phyloP scores from a whole-genome alignment of 1,140 invertebrate genomes.

The Lasaia peninsularis region DNA sequence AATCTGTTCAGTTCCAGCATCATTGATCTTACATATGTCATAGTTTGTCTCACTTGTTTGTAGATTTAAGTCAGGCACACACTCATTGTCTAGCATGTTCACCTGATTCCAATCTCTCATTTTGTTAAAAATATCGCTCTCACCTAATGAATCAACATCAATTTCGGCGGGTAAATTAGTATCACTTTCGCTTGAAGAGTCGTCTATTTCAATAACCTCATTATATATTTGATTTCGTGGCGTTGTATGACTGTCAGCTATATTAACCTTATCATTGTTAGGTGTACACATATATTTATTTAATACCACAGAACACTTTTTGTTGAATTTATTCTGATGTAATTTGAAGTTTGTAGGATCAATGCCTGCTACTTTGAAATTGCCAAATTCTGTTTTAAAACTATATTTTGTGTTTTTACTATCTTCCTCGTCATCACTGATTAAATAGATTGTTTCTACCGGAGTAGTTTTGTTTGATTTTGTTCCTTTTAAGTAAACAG shows the following conservation, averaged over 20 bases:
- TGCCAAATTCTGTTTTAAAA: slow-evolving; percentile 51
- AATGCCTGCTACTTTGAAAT: slow-evolving; percentile 30
- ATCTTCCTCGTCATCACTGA: slow-evolving; percentile 61
- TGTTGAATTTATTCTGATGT: slow-evolving; percentile 48
- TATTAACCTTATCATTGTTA: not conserved
- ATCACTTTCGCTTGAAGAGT: slow-evolving; percentile 32
- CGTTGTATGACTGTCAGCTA: not conserved
- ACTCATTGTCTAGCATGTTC: too few species aligned
- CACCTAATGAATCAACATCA: not conserved
- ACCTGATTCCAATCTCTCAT: too few species aligned
- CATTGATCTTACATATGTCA: too few species aligned
- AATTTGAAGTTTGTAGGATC: slow-evolving; percentile 30
- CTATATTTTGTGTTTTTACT: slow-evolving; percentile 24
- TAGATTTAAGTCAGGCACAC: too few species aligned
- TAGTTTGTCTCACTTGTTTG: too few species aligned
- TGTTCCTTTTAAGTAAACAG: slow-evolving; percentile 13
- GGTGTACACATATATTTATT: slow-evolving; percentile 5
- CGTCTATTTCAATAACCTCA: slow-evolving; percentile 38
- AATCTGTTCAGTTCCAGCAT: too few species aligned
- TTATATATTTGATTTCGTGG: slow-evolving; percentile 12
- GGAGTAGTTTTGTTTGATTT: slow-evolving; percentile 14
- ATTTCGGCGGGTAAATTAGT: not conserved
- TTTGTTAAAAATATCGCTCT: not conserved
- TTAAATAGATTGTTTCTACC: slow-evolving; percentile 54
- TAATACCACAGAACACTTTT: slow-evolving; percentile 41